A percentile compares a stretch with the other conserved stretches of the same genome.
Conservation (phyloP, 2,888 invertebrate species). For the Cactoblastis cactorum region DNA sequence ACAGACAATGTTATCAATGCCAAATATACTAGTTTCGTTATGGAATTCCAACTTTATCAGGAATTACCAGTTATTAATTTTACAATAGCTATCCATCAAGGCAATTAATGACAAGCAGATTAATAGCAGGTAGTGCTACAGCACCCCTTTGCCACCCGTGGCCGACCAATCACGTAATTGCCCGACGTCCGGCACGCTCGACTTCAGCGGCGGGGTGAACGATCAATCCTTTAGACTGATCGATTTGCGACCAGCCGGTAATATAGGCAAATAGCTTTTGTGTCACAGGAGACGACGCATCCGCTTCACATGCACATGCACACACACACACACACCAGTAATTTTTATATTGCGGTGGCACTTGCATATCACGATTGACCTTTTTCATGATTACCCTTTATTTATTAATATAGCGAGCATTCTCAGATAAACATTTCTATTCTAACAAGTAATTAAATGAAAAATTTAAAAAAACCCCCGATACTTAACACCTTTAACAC, state of each 20-base stretch:
- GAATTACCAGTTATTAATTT: too few relatives aligned
- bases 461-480: too few relatives aligned
- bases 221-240: conserved; percentile 27
- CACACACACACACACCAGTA: too few relatives aligned
- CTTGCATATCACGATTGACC: not conserved
- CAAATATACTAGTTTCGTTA: too few relatives aligned
- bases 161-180: not conserved
- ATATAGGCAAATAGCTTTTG: not conserved
- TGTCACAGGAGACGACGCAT: not conserved
- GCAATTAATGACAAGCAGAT: not conserved
- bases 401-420: too few relatives aligned
- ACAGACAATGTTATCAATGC: too few relatives aligned
- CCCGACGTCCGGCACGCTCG: conserved; percentile 22
- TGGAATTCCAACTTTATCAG: too few relatives aligned
- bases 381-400: not conserved
- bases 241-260: not conserved
- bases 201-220: conserved; percentile 25
- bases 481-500: too few relatives aligned
- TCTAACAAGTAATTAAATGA: too few relatives aligned
- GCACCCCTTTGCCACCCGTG: not conserved
- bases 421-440: too few relatives aligned
- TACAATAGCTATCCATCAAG: not conserved
- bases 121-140: not conserved
- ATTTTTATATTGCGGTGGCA: not conserved
- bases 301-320: not conserved